These are phyloP conservation scores for Idaea straminata DNA, from an alignment of 2,888 invertebrate genomes.

Conservation along the genomic window DNA sequence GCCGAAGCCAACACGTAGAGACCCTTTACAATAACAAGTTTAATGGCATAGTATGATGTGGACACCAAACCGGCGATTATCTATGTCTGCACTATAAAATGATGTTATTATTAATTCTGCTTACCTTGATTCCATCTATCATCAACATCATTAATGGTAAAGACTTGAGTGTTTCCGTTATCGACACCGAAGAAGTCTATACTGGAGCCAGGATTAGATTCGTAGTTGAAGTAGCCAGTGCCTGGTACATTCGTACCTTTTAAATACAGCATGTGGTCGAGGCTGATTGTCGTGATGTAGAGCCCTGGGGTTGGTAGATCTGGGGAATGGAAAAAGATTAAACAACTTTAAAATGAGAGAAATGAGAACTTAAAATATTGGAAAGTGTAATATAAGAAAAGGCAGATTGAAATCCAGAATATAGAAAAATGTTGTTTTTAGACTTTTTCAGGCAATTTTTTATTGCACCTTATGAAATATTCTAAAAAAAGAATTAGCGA, in stretches of 20 bases:
- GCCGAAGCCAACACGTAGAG: conserved; percentile 1
- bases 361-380: too few relatives aligned
- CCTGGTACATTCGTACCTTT: conserved; percentile 19
- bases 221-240: conserved; percentile 24
- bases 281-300: conserved; percentile 69
- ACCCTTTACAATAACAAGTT: too few relatives aligned
- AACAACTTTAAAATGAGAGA: too few relatives aligned
- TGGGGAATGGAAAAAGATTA: conserved; percentile 30
- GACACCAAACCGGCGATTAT: too few relatives aligned
- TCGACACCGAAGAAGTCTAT: conserved; percentile 26
- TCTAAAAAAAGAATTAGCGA: too few relatives aligned
- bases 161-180: conserved; percentile 38
- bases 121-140: conserved; percentile 34
- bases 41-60: too few relatives aligned
- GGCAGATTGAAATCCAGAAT: too few relatives aligned
- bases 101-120: neutral
- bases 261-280: conserved; percentile 72
- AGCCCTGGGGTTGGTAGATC: conserved; percentile 48
- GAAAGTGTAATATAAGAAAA: too few relatives aligned
- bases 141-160: conserved; percentile 36
- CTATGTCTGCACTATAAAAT: neutral
- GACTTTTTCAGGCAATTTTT: too few relatives aligned
- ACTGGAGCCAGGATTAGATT: conserved; percentile 19
- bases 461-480: too few relatives aligned
- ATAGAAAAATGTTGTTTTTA: too few relatives aligned